Conservation (phyloP, 2,797 vertebrate genomes). For the Paratrypauchen microcephalus region DNA sequence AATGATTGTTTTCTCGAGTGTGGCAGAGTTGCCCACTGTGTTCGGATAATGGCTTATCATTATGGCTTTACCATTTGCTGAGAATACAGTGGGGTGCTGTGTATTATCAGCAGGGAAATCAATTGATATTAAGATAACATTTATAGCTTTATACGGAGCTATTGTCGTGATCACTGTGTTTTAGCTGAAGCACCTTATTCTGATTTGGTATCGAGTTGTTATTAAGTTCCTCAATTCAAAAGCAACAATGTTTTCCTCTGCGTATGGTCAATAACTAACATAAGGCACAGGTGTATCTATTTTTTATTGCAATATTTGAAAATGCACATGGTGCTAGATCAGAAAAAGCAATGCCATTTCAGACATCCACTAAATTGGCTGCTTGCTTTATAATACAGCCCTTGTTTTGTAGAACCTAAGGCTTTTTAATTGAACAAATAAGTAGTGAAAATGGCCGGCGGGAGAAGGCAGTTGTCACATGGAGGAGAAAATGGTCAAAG, state of each 20-base stretch:
- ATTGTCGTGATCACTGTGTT: slow-evolving; percentile 30
- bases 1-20: slow-evolving; percentile 44
- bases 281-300: neutral
- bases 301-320: neutral
- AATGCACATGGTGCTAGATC: slow-evolving; percentile 17
- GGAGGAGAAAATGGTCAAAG: slow-evolving; percentile 53
- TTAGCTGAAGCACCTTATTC: slow-evolving; percentile 19
- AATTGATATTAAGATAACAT: slow-evolving; percentile 51
- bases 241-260: neutral
- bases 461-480: slow-evolving; percentile 48
- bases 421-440: slow-evolving; percentile 67
- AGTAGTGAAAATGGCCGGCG: slow-evolving; percentile 46
- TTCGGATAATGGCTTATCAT: slow-evolving; percentile 64
- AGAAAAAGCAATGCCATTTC: slow-evolving; percentile 32
- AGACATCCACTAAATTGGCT: slow-evolving; percentile 55
- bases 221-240: slow-evolving; percentile 4
- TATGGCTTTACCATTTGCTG: slow-evolving; percentile 58
- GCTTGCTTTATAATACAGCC: slow-evolving; percentile 55
- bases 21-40: slow-evolving; percentile 49
- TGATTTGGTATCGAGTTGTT: slow-evolving; percentile 16
- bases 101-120: slow-evolving; percentile 63
- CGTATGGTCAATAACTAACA: neutral
- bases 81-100: slow-evolving; percentile 48
- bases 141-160: slow-evolving; percentile 37
- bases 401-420: slow-evolving; percentile 47